phyloP scores from a whole-genome alignment of 2,888 invertebrate genomes.

The Hirtodrosophila alboralis region DNA sequence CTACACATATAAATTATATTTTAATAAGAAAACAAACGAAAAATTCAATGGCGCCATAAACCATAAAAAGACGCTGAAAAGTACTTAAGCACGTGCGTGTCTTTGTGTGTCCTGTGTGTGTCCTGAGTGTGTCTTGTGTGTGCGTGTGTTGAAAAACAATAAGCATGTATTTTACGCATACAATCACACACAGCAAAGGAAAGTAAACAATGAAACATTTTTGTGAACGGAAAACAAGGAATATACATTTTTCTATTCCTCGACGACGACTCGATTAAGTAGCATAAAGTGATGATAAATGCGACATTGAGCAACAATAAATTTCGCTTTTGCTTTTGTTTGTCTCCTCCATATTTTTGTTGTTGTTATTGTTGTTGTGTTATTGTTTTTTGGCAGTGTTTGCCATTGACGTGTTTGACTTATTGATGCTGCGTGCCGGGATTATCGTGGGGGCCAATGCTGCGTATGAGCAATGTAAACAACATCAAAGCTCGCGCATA shows the following conservation, averaged over 20 bases:
- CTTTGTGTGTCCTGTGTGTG: slow-evolving; percentile 10
- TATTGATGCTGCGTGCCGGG: slow-evolving; percentile 78
- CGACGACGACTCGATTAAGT: slow-evolving; percentile 75
- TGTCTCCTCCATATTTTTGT: slow-evolving; percentile 23
- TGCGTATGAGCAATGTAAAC: slow-evolving; percentile 67
- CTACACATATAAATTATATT: slow-evolving; percentile 76
- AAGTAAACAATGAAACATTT: slow-evolving; percentile 73
- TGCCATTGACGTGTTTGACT: slow-evolving; percentile 77
- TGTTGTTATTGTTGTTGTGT: slow-evolving; percentile 42
- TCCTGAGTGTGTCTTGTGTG: slow-evolving; percentile 15
- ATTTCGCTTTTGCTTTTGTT: slow-evolving; percentile 65
- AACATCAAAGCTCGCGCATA: slow-evolving; percentile 49
- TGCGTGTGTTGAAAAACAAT: slow-evolving; percentile 63
- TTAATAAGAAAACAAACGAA: slow-evolving; percentile 79
- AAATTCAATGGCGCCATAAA: slow-evolving; percentile 80
- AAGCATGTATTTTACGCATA: slow-evolving; percentile 51
- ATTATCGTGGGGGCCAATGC: slow-evolving; percentile 59
- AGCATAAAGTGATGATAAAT: slow-evolving; percentile 81
- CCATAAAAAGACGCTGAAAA: slow-evolving; percentile 76
- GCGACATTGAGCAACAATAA: slow-evolving; percentile 80
- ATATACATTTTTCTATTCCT: slow-evolving; percentile 51
- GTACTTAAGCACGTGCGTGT: slow-evolving; percentile 66
- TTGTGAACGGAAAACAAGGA: slow-evolving; percentile 51
- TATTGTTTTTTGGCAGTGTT: slow-evolving; percentile 47
- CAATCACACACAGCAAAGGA: slow-evolving; percentile 27